phyloP scores from a whole-genome alignment of 2,888 invertebrate genomes.

The Pristionchus mayeri region DNA sequence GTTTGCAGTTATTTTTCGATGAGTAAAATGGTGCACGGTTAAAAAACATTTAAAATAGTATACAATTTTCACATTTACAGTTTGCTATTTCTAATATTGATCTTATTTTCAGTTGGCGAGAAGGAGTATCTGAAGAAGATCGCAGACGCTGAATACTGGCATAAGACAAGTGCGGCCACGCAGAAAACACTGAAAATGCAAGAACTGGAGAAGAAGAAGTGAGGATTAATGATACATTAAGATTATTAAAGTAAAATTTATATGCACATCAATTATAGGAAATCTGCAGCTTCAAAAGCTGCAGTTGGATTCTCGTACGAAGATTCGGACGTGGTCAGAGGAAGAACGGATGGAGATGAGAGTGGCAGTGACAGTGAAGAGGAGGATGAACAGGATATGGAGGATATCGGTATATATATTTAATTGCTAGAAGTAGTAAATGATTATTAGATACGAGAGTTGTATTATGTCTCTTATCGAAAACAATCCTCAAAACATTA shows the following conservation, averaged over 20 bases:
- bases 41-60: no score
- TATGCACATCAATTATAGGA: constrained; percentile 61
- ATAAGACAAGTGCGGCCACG: background rate
- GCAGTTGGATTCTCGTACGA: constrained; percentile 73
- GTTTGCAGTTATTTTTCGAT: no score
- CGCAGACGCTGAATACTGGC: constrained; percentile 69
- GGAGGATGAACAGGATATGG: constrained; percentile 36
- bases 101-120: constrained; percentile 47
- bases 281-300: constrained; percentile 67
- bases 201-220: constrained; percentile 47
- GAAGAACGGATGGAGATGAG: background rate
- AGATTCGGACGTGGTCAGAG: constrained; percentile 56
- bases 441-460: no score
- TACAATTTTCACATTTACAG: no score
- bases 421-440: background rate
- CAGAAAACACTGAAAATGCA: background rate
- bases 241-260: background rate
- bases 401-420: constrained; percentile 44
- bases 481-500: background rate
- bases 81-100: no score
- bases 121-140: constrained; percentile 60
- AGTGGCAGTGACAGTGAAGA: constrained; percentile 46
- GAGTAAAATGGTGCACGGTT: no score
- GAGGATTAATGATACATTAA: background rate
- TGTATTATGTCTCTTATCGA: background rate